Percentiles rank a stretch among this genome's conserved stretches.
phyloP scores from a whole-genome alignment of 2,797 vertebrate species.

The Momotus momota region DNA sequence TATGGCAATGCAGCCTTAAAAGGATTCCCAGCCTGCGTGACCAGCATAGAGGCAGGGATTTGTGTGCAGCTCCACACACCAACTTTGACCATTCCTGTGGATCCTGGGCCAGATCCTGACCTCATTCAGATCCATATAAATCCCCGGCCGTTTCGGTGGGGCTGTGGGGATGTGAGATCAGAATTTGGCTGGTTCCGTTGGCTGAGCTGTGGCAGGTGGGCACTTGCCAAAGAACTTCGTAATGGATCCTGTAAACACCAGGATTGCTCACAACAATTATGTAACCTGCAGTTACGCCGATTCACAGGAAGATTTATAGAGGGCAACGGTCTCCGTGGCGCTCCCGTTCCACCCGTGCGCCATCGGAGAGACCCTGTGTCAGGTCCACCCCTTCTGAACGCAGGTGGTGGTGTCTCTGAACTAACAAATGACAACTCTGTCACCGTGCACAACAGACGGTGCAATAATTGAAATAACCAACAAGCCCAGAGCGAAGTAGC shows the following conservation, averaged over 20 bases:
- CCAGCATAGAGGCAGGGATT: background rate
- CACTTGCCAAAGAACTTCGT: conserved; percentile 41
- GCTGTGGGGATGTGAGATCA: conserved; percentile 50
- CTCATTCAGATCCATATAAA: conserved; percentile 32
- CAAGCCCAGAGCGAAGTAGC: background rate
- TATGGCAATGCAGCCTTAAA: background rate
- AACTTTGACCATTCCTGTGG: background rate
- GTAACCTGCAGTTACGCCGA: background rate
- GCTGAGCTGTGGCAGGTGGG: conserved; percentile 39
- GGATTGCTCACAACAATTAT: conserved; percentile 23
- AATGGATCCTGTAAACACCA: conserved; percentile 29
- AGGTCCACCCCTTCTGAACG: background rate
- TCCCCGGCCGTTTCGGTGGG: background rate
- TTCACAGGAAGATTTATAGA: background rate
- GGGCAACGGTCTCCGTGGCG: background rate
- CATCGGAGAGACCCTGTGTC: background rate
- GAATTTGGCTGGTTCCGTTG: background rate
- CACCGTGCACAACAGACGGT: background rate
- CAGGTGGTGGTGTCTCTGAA: background rate
- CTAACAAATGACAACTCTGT: background rate
- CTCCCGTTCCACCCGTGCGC: background rate
- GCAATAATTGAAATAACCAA: background rate
- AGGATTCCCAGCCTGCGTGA: background rate
- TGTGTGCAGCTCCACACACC: background rate
- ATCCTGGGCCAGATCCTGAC: conserved; percentile 20